These are phyloP conservation scores for Cairina moschata DNA, from an alignment of 2,113 vertebrate species.

Conservation along the genomic window DNA sequence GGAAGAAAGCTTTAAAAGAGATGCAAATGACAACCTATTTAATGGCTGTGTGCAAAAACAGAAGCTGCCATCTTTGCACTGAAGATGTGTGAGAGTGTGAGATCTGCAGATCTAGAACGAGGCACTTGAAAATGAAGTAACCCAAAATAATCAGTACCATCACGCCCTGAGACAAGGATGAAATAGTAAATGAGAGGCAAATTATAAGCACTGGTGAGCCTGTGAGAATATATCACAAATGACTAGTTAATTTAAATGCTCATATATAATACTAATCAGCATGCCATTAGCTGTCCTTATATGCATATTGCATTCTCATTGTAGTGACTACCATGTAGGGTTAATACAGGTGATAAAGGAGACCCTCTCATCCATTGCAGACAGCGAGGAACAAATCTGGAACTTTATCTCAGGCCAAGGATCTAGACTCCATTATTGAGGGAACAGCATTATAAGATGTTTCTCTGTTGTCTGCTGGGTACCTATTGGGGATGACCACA, in stretches of 20 bases:
- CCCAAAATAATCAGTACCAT: conserved; percentile 2
- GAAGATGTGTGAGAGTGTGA: neutral
- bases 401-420: neutral
- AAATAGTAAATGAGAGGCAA: conserved; percentile 17
- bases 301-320: neutral
- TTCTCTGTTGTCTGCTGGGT: neutral
- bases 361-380: neutral
- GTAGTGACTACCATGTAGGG: neutral
- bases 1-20: conserved; percentile 18
- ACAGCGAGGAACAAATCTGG: neutral
- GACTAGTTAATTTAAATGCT: neutral
- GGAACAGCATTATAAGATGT: neutral
- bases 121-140: neutral
- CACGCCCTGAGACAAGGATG: neutral
- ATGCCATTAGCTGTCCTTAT: neutral
- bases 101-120: neutral
- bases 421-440: neutral
- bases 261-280: neutral
- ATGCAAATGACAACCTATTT: conserved; percentile 46
- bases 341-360: neutral
- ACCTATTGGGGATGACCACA: neutral
- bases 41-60: neutral
- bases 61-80: conserved; percentile 38
- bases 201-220: neutral
- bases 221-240: neutral